These are phyloP conservation scores for Eptesicus fuscus DNA, from an alignment of 2,113 vertebrate genomes.

Conservation along the genomic window DNA sequence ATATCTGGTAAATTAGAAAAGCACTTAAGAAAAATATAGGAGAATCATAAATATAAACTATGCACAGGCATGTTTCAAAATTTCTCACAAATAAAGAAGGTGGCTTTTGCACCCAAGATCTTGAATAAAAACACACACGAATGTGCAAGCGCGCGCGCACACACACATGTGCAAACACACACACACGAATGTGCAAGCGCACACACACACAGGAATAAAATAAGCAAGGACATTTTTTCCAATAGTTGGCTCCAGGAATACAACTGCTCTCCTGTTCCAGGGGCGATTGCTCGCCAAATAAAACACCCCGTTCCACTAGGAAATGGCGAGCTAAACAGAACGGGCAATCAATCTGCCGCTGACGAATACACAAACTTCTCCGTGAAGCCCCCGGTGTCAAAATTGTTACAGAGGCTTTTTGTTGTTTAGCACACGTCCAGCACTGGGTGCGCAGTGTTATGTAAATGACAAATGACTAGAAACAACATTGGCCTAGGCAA, in stretches of 20 bases:
- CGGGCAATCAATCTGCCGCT: constrained; percentile 86
- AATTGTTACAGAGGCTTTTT: constrained; percentile 90
- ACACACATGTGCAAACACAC: constrained; percentile 55
- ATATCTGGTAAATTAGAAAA: background rate
- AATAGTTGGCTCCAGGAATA: constrained; percentile 85
- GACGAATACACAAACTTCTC: constrained; percentile 88
- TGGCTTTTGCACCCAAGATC: constrained; percentile 51
- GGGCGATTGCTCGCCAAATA: constrained; percentile 87
- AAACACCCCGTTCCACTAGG: constrained; percentile 91
- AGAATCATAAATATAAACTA: background rate
- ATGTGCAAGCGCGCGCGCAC: constrained; percentile 35
- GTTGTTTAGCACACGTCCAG: constrained; percentile 87
- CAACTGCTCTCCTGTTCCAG: constrained; percentile 91
- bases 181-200: constrained; percentile 66
- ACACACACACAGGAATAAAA: constrained; percentile 83
- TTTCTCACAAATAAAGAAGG: constrained; percentile 65
- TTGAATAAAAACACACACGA: constrained; percentile 70
- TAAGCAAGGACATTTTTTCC: constrained; percentile 87
- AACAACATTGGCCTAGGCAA: constrained; percentile 78
- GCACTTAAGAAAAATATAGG: background rate
- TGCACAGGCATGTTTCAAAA: background rate
- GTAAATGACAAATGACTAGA: constrained; percentile 85
- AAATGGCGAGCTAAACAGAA: constrained; percentile 92
- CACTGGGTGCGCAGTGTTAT: constrained; percentile 86
- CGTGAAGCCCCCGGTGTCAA: constrained; percentile 83